Conservation (phyloP, 2,888 invertebrate species). For the Rotaria socialis region DNA sequence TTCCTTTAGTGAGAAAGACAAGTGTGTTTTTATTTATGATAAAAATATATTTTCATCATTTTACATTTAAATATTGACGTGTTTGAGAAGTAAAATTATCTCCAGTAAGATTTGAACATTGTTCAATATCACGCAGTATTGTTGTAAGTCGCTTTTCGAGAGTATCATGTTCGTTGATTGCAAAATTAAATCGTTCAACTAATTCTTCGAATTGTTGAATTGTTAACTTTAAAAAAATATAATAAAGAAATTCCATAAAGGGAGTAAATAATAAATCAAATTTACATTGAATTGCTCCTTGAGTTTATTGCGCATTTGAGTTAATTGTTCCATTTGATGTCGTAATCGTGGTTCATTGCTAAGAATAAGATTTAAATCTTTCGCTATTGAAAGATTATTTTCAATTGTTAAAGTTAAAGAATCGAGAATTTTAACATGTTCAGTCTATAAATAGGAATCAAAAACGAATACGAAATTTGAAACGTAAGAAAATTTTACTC, state of each 20-base stretch:
- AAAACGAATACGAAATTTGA: not conserved
- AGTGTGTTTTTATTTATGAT: not conserved
- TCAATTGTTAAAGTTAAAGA: not conserved
- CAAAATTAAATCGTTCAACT: not conserved
- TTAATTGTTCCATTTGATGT: not conserved
- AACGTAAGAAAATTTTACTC: not conserved
- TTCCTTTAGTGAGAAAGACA: not conserved
- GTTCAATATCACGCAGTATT: not conserved
- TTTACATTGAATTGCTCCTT: conserved; percentile 20
- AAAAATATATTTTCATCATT: not conserved
- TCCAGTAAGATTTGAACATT: not conserved
- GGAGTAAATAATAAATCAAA: not conserved
- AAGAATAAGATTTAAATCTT: not conserved
- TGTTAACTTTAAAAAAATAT: not conserved
- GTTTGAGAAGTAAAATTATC: not conserved
- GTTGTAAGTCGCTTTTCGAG: not conserved
- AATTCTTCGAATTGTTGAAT: not conserved
- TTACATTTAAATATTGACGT: not conserved
- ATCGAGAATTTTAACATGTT: not conserved
- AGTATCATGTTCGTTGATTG: not conserved
- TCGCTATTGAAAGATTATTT: not conserved
- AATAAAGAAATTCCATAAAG: not conserved
- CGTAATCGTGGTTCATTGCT: not conserved
- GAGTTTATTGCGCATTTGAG: not conserved
- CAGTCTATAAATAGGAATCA: not conserved